These are phyloP conservation scores for Zapornia atra DNA, from an alignment of 2,113 vertebrate species.

Conservation along the genomic window DNA sequence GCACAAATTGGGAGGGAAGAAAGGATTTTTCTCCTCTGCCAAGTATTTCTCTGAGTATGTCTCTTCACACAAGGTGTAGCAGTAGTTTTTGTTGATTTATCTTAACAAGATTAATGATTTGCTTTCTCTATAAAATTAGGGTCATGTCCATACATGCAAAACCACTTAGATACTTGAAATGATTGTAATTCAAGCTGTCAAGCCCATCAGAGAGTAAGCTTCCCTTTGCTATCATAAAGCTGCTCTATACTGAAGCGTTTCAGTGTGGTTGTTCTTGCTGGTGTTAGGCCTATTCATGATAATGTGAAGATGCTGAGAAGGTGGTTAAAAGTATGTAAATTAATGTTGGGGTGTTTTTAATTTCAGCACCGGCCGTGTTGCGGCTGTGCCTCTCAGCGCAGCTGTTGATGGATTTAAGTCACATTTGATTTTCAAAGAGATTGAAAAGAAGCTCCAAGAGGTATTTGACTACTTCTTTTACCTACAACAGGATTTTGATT, in stretches of 20 bases:
- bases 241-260: neutral
- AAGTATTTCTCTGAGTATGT: neutral
- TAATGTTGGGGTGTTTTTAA: neutral
- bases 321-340: neutral
- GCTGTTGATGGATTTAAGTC: conserved; percentile 86
- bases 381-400: conserved; percentile 78
- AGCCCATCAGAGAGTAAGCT: neutral
- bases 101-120: neutral
- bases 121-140: neutral
- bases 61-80: neutral
- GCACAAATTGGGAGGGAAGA: neutral
- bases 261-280: neutral
- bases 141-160: neutral
- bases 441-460: conserved; percentile 89
- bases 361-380: conserved; percentile 72
- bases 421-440: conserved; percentile 88
- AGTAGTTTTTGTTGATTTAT: neutral
- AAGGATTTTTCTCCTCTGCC: neutral
- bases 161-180: neutral
- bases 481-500: neutral
- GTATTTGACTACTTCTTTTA: conserved; percentile 68
- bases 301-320: neutral
- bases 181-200: neutral
- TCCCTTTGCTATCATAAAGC: neutral
- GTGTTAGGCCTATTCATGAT: neutral